phyloP scores from a whole-genome alignment of 1,140 invertebrate genomes.

The Heliothis virescens region DNA sequence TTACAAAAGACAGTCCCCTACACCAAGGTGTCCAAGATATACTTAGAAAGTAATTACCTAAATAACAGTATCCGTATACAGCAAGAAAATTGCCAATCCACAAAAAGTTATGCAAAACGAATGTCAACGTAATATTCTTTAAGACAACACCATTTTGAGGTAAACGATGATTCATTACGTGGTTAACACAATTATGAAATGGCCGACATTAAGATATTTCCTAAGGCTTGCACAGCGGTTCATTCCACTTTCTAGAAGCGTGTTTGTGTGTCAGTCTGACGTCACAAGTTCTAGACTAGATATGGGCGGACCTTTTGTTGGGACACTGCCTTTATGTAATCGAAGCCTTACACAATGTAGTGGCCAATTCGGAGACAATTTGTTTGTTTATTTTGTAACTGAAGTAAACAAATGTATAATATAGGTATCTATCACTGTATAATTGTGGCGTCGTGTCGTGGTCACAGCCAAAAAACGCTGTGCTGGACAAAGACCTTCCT shows the following conservation, averaged over 20 bases:
- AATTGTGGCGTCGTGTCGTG: no score
- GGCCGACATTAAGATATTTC: conserved; percentile 37
- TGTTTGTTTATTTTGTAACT: neutral
- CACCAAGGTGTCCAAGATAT: no score
- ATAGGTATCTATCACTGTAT: no score
- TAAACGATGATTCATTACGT: conserved; percentile 27
- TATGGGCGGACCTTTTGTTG: neutral
- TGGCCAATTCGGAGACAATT: neutral
- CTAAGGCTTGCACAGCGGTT: neutral
- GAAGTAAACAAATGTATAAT: no score
- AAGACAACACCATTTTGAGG: neutral
- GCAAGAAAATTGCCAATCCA: neutral
- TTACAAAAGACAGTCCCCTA: no score
- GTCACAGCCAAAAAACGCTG: no score
- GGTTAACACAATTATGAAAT: conserved; percentile 39
- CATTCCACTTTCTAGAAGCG: conserved; percentile 36
- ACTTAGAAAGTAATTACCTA: no score
- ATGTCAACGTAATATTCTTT: neutral
- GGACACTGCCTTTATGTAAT: neutral
- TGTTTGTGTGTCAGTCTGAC: conserved; percentile 45
- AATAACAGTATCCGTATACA: no score
- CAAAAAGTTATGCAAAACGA: neutral
- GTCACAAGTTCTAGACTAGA: conserved; percentile 49
- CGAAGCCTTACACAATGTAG: neutral
- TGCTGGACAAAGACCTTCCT: no score